A percentile compares a stretch with the other conserved stretches of the same genome.
Evolutionary conservation across 2,113 vertebrate genomes (phyloP).

Genomic region (Coptodon rendalli): DNA sequence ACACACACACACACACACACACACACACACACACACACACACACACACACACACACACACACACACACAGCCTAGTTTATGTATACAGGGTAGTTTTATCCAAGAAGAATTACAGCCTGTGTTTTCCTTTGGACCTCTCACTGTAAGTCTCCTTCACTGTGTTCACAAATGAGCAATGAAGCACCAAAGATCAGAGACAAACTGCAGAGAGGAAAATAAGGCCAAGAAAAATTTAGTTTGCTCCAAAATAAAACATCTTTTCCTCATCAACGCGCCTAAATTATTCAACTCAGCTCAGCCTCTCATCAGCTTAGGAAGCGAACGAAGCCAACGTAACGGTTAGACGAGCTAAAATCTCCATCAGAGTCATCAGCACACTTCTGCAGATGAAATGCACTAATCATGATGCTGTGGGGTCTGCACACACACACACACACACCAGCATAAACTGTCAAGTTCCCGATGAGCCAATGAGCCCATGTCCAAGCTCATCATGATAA

Average conservation of each 20-base stretch:
- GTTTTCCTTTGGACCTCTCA: background rate
- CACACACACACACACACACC: background rate
- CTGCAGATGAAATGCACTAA: background rate
- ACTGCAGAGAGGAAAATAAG: background rate
- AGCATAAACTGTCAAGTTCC: background rate
- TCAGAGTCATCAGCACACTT: background rate
- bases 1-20: background rate
- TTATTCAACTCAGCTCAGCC: conserved; percentile 28
- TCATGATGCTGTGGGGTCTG: background rate
- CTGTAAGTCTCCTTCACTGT: background rate
- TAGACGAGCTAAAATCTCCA: conserved; percentile 22
- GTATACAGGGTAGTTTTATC: background rate
- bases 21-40: background rate
- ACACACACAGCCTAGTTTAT: background rate
- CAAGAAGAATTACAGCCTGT: background rate
- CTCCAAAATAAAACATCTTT: conserved; percentile 16
- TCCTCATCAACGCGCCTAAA: background rate
- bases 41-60: too few species aligned
- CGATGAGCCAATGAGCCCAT: background rate
- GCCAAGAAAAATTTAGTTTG: background rate
- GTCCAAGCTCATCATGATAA: conserved; percentile 14
- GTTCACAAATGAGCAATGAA: background rate
- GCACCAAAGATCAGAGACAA: background rate
- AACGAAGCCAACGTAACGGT: conserved; percentile 14
- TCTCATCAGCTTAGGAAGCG: conserved; percentile 4